Evolutionary conservation across 2,113 vertebrate species (phyloP).

Genomic region (Rissa tridactyla): DNA sequence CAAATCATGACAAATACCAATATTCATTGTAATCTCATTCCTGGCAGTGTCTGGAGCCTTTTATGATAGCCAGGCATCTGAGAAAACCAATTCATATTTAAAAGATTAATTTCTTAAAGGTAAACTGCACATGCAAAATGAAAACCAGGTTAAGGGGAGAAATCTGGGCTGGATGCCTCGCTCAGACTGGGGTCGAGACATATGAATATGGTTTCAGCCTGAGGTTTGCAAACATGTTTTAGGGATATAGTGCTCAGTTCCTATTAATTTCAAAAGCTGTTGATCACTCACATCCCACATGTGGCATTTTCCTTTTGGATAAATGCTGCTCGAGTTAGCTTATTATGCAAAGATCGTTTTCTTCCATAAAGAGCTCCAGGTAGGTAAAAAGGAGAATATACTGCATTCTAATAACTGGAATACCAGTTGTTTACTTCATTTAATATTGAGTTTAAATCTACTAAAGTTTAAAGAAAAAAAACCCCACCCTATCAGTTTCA

Average conservation of each 20-base stretch:
- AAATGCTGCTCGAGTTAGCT: neutral
- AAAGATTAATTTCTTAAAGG: slow-evolving; percentile 56
- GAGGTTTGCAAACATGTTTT: neutral
- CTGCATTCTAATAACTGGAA: neutral
- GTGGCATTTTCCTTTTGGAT: neutral
- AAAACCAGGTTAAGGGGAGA: slow-evolving; percentile 30
- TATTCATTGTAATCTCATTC: slow-evolving; percentile 73
- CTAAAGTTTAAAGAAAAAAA: neutral
- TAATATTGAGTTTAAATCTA: neutral
- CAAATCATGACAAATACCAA: slow-evolving; percentile 69
- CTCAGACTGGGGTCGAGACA: neutral
- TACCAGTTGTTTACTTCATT: neutral
- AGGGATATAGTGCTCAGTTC: neutral
- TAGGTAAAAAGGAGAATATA: neutral
- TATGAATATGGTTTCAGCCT: neutral
- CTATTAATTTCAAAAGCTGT: neutral
- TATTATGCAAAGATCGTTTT: neutral
- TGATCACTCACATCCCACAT: neutral
- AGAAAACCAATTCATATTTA: slow-evolving; percentile 69
- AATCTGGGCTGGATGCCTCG: neutral
- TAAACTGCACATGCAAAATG: slow-evolving; percentile 8
- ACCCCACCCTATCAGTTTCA: fast-evolving
- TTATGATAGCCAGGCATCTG: slow-evolving; percentile 69
- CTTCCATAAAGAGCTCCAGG: neutral
- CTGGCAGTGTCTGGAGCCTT: slow-evolving; percentile 68